Conservation (phyloP, 2,888 invertebrate genomes). For the Gasteruption jaculator region DNA sequence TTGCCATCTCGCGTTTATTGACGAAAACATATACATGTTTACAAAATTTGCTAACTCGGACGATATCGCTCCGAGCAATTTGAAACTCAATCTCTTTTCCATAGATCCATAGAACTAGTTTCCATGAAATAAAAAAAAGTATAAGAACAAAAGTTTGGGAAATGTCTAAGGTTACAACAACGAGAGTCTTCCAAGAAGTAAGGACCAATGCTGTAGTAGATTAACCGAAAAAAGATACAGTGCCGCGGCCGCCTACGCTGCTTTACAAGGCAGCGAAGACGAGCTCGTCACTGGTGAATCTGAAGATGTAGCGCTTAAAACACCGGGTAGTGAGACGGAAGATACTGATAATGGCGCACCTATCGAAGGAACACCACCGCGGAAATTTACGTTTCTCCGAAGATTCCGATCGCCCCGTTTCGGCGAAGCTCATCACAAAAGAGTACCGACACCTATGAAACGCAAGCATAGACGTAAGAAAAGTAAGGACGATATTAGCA, state of each 20-base stretch:
- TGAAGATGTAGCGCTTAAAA: conserved; percentile 36
- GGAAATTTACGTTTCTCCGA: conserved; percentile 55
- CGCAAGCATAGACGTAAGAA: conserved; percentile 50
- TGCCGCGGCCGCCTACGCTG: conserved; percentile 45
- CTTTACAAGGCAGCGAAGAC: conserved; percentile 49
- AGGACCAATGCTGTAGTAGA: conserved; percentile 38
- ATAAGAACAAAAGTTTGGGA: too few species aligned
- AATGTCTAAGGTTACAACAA: too few species aligned
- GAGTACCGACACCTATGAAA: conserved; percentile 60
- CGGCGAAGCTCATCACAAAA: conserved; percentile 58
- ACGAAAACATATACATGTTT: too few species aligned
- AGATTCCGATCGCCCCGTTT: conserved; percentile 53
- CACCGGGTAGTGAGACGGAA: conserved; percentile 52
- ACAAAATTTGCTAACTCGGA: too few species aligned
- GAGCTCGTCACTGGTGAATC: conserved; percentile 45
- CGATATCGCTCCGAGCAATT: too few species aligned
- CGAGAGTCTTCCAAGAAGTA: conserved; percentile 42
- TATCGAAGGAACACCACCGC: conserved; percentile 27
- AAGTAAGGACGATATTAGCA: conserved; percentile 39
- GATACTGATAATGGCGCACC: conserved; percentile 51
- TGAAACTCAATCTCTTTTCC: too few species aligned
- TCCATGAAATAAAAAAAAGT: too few species aligned
- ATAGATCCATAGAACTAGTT: too few species aligned
- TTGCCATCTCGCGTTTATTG: too few species aligned
- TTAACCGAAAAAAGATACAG: conserved; percentile 42